phyloP scores from a whole-genome alignment of 2,888 invertebrate genomes.

The Nephrotoma appendiculata region DNA sequence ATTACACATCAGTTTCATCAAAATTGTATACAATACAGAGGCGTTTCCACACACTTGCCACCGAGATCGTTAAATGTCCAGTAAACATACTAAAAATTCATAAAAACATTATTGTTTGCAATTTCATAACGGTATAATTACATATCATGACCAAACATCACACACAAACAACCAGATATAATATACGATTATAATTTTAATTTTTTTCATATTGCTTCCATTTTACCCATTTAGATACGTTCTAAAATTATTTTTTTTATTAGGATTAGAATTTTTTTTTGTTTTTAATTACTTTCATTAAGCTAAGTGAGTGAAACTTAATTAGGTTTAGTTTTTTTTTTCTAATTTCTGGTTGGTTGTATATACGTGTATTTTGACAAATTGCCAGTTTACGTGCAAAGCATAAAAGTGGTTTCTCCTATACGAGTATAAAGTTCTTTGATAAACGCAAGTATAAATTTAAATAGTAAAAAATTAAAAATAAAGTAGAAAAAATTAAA shows the following conservation, averaged over 20 bases:
- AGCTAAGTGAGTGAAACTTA: conserved; percentile 14
- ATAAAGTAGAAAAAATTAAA: background rate
- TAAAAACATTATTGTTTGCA: background rate
- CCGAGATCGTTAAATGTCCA: too few species aligned
- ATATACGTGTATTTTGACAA: conserved; percentile 4
- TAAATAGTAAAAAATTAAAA: background rate
- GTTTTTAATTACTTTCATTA: conserved; percentile 17
- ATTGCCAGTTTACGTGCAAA: conserved; percentile 8
- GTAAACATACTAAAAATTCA: too few species aligned
- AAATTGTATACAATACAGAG: too few species aligned
- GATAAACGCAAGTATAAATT: background rate
- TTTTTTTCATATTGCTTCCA: background rate
- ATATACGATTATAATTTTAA: background rate
- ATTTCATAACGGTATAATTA: background rate
- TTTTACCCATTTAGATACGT: background rate
- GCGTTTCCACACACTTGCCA: too few species aligned
- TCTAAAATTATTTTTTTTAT: background rate
- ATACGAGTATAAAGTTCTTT: background rate
- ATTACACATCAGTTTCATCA: too few species aligned
- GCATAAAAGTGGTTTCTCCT: background rate
- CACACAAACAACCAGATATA: background rate
- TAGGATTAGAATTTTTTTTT: background rate
- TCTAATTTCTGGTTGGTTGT: background rate
- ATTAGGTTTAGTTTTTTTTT: background rate
- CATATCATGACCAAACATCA: background rate